phyloP scores from a whole-genome alignment of 2,797 vertebrate genomes.

The Cryptoblepharus egeriae region DNA sequence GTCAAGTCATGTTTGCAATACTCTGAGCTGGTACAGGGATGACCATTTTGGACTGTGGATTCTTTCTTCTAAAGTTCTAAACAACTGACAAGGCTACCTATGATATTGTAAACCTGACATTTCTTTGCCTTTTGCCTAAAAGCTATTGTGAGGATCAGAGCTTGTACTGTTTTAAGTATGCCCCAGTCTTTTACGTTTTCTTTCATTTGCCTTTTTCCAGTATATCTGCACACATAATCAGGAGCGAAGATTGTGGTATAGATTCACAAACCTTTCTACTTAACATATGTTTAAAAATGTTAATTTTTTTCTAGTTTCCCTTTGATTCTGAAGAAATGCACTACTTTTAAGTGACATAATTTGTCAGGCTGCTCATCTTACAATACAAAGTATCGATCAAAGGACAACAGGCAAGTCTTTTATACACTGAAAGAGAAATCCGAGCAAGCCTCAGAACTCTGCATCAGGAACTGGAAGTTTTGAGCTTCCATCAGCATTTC shows the following conservation, averaged over 20 bases:
- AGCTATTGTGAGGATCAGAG: not conserved
- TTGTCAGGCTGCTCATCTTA: conserved; percentile 57
- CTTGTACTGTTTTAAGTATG: not conserved
- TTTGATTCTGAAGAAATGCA: conserved; percentile 58
- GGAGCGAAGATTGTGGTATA: not conserved
- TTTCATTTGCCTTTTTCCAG: not conserved
- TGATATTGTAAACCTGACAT: not conserved
- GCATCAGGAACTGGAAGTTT: conserved; percentile 52
- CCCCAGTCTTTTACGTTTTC: not conserved
- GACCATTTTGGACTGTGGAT: too few relatives aligned
- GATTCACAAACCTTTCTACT: conserved; percentile 1
- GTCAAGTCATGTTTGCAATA: too few relatives aligned
- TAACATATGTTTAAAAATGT: conserved; percentile 20
- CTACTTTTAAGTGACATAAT: conserved; percentile 58
- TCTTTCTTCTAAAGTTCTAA: too few relatives aligned
- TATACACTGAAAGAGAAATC: conserved; percentile 52
- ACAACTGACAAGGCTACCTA: too few relatives aligned
- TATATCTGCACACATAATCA: conserved; percentile 1
- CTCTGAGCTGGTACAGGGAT: too few relatives aligned
- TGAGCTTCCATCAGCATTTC: conserved; percentile 65
- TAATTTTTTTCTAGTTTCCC: conserved; percentile 47
- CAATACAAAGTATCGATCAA: conserved; percentile 64
- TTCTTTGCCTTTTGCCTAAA: not conserved
- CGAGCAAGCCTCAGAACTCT: conserved; percentile 58
- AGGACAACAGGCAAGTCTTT: conserved; percentile 64